Evolutionary conservation across 2,888 invertebrate genomes (phyloP).

Genomic region (Mimachlamys varia): DNA sequence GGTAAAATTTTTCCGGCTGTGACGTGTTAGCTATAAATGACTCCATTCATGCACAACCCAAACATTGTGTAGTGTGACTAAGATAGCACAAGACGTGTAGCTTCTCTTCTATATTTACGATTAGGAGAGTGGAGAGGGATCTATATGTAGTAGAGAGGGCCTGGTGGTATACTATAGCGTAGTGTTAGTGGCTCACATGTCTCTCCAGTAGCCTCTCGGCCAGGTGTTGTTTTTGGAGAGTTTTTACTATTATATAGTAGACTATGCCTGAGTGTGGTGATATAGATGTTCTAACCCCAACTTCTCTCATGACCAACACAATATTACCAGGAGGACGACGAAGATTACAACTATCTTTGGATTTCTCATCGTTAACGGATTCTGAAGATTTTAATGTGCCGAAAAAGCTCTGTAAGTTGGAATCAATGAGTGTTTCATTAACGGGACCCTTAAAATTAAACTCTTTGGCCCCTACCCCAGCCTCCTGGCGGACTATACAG

Average conservation of each 20-base stretch:
- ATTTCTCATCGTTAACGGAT: constrained; percentile 54
- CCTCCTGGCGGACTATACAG: constrained; percentile 63
- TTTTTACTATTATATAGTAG: constrained; percentile 39
- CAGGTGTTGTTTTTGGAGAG: constrained; percentile 37
- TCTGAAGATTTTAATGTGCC: constrained; percentile 58
- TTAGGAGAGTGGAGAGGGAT: background rate
- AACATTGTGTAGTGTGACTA: constrained; percentile 6
- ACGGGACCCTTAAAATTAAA: constrained; percentile 53
- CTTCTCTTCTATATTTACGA: background rate
- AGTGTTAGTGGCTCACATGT: background rate
- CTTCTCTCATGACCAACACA: constrained; percentile 56
- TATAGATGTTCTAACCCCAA: constrained; percentile 69
- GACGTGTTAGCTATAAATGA: constrained; percentile 39
- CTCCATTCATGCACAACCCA: constrained; percentile 38
- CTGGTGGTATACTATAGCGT: background rate
- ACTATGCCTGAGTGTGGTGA: constrained; percentile 75
- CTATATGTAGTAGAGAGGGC: background rate
- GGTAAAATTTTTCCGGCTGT: constrained; percentile 41
- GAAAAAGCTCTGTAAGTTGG: constrained; percentile 68
- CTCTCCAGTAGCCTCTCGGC: background rate
- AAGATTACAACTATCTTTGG: constrained; percentile 60
- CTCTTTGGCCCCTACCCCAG: constrained; percentile 43
- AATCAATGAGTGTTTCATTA: constrained; percentile 63
- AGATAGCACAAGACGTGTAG: constrained; percentile 5
- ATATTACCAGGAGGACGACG: constrained; percentile 50